Base-by-base conservation (phyloP, 1,140 invertebrate species). In the Dreissena rostriformis region DNA sequence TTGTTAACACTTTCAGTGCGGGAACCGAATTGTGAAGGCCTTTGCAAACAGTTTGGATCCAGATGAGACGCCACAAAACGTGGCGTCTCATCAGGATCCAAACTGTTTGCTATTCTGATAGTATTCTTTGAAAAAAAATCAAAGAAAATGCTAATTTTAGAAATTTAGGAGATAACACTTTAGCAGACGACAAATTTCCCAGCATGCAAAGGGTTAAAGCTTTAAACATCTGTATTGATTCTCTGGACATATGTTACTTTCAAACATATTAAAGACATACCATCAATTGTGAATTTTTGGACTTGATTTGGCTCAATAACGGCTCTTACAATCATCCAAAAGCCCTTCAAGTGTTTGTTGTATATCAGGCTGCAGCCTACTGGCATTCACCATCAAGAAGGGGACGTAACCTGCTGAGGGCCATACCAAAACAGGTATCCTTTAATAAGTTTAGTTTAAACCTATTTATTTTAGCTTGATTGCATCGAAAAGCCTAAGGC, bases 331-430 rank as follows among this genome's bases (percentile, higher is more conserved):
- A n/a, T n/a, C 57, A n/a, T 4, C 22, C 22, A n/a, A 19, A n/a
- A 24, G 7, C 4, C 26, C 22, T 5, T 26, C 4, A 2, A 17
- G 1, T 68, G 6, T 24, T 22, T 53, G 1, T 1, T 29, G 19
- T 49, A 82, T 87, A 74, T 14, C 57, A 92, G 91, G 89, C 91
- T 29, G 86, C 87, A 53, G 93, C 95, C 85, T 95, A 95, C 88
- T 95, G 95, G 94, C 94, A 96, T 89, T 94, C 95, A 2, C 94
- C 94, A 24, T 95, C 94, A 73, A 91, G 95, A 65, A 92, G 96
- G 71, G 95, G 95, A 81, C 94, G 97, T 87, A 95, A 96, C 88
- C 94, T 98, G 39, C 91, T 98, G 68, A 94, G 97, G 86, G 95
- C 96, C 61, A 95, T 97, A 55, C 97, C 97, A 0, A 94, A 96